Base-by-base conservation (phyloP, 2,888 invertebrate genomes). In the Caenorhabditis drosophilae region DNA sequence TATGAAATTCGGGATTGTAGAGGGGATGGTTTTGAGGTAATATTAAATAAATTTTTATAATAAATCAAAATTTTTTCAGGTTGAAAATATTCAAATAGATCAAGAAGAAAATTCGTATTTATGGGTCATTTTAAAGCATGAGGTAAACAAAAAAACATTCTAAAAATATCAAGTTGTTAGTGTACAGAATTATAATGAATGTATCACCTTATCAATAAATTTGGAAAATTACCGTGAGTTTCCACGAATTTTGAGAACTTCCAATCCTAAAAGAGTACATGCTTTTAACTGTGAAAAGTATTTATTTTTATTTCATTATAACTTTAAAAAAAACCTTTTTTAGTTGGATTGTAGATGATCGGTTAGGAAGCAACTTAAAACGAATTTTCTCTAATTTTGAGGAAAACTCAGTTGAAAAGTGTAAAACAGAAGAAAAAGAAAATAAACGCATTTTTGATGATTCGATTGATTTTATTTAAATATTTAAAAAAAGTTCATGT, bases 381-480 rank as follows among this genome's bases (percentile, higher is more conserved):
- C 38, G 42, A 18, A 22, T 63, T 0, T n/a, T n/a, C n/a, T n/a
- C n/a, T n/a, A n/a, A n/a, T n/a, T 63, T 22, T 16, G 16, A 52
- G 23, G 50, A 47, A 18, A 58, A 64, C 20, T 12, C 51, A 11
- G 50, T 54, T 1, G 42, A 26, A 15, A 20, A 40, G 15, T 27
- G 23, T 45, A 25, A 38, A n/a, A 4, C 35, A 34, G 23, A 12
- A n/a, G 12, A 38, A 42, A 1, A 36, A 4, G 22, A 31, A 26
- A 4, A 47, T 22, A 12, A 35, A 31, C n/a, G 31, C 16, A n/a
- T 12, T 12, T 12, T 35, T 23, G 35, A 31, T 16, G 44, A 50
- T 16, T 45, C 56, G 2, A 57, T 63, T 53, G 63, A 63, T 50
- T 63, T 63, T 20, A 54, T 63, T 22, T 61, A 18, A 55, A 15